Base-by-base conservation (phyloP, 1,140 invertebrate species). In the Bombus pyrosoma region DNA sequence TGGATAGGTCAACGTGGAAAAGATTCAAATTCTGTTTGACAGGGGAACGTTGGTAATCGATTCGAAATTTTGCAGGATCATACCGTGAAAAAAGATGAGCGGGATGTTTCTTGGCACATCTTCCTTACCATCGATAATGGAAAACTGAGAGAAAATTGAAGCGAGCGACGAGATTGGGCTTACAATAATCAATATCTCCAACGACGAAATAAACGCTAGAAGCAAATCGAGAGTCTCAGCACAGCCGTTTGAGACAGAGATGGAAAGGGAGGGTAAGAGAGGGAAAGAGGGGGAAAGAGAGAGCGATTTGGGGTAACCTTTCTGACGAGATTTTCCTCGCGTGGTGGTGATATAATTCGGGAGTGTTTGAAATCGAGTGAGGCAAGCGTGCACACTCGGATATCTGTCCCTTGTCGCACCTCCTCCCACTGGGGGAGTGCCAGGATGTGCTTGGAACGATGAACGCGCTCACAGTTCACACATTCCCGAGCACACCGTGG, bases 361-460 rank as follows among this genome's bases (percentile, higher is more conserved):
- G 82, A 85, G 81, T 83, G 81, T 86, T 83, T 83, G 39, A 37
- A 86, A 71, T 69, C 71, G 73, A 86, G 62, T 72, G 72, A 83
- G 83, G 87, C 86, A 72, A 90, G 77, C 68, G 15, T 34, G 69
- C 57, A 85, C 81, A 57, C 89, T 86, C 89, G 88, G 90, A 89
- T 93, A 93, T 94, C 91, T 92, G 91, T 92, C 93, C 91, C 93
- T 92, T 91, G 92, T 91, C 90, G 81, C 91, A 89, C 83, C 91
- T 90, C 91, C 91, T 90, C 86, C 86, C 91, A 91, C 92, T 92
- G 92, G 94, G 94, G 94, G 94, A 95, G 94, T 95, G 94, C 94
- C 94, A 94, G 94, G 94, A 95, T 94, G 94, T 94, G 94, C 94
- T 95, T 93, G 94, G 93, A 95, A 95, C 94, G 94, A 93, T 92